Conservation (phyloP, 1,140 invertebrate genomes). For the Protaetia brevitarsis region DNA sequence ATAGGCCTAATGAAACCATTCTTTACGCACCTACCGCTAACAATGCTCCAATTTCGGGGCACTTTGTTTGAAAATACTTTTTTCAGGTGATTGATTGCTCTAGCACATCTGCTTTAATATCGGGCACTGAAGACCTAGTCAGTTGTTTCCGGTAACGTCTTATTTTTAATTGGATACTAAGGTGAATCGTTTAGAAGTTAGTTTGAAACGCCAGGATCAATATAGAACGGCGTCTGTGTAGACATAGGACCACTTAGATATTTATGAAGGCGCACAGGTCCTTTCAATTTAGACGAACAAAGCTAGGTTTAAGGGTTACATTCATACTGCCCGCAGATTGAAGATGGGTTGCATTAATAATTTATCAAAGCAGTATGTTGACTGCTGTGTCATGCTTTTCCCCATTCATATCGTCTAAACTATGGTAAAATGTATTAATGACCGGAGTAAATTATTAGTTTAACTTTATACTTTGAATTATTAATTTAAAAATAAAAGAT, state of each 20-base stretch:
- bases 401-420: too few relatives aligned
- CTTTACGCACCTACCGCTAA: not conserved
- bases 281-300: constrained; percentile 12
- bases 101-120: not conserved
- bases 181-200: not conserved
- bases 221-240: not conserved
- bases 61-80: constrained; percentile 6
- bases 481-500: too few relatives aligned
- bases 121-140: not conserved
- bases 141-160: not conserved
- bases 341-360: constrained; percentile 7
- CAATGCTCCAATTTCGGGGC: not conserved
- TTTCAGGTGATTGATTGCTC: constrained; percentile 12
- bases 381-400: too few relatives aligned
- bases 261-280: constrained; percentile 2
- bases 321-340: constrained; percentile 1
- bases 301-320: constrained; percentile 1
- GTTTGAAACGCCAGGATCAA: not conserved
- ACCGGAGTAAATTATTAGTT: too few relatives aligned
- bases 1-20: constrained; percentile 4
- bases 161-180: constrained; percentile 2
- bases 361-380: constrained; percentile 2
- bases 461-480: too few relatives aligned
- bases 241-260: not conserved
- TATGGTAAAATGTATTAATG: too few relatives aligned